Conservation (phyloP, 2,888 invertebrate species). For the Ophonus ardosiacus region DNA sequence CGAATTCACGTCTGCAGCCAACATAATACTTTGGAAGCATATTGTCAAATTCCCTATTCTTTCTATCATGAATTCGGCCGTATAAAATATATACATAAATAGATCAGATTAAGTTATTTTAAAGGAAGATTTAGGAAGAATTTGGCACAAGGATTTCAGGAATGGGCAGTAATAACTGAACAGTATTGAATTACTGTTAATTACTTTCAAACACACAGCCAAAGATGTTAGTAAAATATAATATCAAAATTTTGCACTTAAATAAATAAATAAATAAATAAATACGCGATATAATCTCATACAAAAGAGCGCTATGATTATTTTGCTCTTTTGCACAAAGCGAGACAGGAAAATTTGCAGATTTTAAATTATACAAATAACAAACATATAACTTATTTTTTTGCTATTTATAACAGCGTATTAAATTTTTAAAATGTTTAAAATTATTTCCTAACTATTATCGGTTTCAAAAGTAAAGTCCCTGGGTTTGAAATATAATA, state of each 20-base stretch:
- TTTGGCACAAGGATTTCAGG: slow-evolving; percentile 60
- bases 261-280: slow-evolving; percentile 45
- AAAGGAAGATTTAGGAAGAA: slow-evolving; percentile 52
- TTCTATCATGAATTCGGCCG: slow-evolving; percentile 21
- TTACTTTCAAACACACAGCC: slow-evolving; percentile 64
- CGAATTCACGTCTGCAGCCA: slow-evolving; percentile 26
- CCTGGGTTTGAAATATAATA: no score
- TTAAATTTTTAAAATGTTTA: no score
- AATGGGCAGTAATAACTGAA: slow-evolving; percentile 61
- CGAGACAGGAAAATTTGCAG: neutral
- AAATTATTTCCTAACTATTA: no score
- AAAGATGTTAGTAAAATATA: slow-evolving; percentile 61
- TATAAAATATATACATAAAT: slow-evolving; percentile 27
- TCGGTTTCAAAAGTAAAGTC: no score
- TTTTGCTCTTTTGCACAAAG: neutral
- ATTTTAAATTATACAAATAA: neutral
- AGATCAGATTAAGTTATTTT: slow-evolving; percentile 33
- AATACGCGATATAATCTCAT: neutral
- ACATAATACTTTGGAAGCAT: slow-evolving; percentile 31
- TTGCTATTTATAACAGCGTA: no score
- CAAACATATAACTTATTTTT: neutral
- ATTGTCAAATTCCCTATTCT: slow-evolving; percentile 39
- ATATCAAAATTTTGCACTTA: slow-evolving; percentile 56
- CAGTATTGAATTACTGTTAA: slow-evolving; percentile 62
- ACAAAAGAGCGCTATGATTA: neutral